Evolutionary conservation across 2,797 vertebrate species (phyloP).

Genomic region (Phataginus tetradactyla): DNA sequence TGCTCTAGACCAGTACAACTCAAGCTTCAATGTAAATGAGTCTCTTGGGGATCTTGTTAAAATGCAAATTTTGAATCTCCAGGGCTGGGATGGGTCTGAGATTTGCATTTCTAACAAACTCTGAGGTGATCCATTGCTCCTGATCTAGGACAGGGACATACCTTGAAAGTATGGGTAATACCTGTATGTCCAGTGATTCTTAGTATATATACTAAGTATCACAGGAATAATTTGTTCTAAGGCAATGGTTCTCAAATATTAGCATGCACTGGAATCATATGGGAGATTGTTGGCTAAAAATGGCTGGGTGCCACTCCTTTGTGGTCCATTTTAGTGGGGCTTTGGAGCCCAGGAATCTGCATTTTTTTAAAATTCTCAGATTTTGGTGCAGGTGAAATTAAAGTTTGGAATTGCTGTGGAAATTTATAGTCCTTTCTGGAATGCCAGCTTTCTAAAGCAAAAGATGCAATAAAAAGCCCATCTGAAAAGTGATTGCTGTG

Average conservation of each 20-base stretch:
- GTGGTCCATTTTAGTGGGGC: background rate
- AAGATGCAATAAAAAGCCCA: background rate
- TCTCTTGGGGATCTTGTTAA: background rate
- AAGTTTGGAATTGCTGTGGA: constrained; percentile 13
- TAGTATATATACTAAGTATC: background rate
- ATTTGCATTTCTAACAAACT: background rate
- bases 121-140: background rate
- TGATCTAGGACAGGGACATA: background rate
- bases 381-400: background rate
- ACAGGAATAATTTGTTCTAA: background rate
- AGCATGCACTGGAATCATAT: background rate
- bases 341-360: background rate
- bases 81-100: background rate
- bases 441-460: constrained; percentile 29
- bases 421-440: background rate
- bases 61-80: background rate
- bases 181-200: background rate
- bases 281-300: constrained; percentile 10
- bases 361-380: background rate
- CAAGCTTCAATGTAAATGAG: background rate
- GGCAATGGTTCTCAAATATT: background rate
- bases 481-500: background rate
- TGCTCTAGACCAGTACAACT: background rate
- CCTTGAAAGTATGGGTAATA: background rate
- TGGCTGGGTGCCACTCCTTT: background rate